Evolutionary conservation across 2,797 vertebrate genomes (phyloP).

Genomic region (Onychomys leucogaster): DNA sequence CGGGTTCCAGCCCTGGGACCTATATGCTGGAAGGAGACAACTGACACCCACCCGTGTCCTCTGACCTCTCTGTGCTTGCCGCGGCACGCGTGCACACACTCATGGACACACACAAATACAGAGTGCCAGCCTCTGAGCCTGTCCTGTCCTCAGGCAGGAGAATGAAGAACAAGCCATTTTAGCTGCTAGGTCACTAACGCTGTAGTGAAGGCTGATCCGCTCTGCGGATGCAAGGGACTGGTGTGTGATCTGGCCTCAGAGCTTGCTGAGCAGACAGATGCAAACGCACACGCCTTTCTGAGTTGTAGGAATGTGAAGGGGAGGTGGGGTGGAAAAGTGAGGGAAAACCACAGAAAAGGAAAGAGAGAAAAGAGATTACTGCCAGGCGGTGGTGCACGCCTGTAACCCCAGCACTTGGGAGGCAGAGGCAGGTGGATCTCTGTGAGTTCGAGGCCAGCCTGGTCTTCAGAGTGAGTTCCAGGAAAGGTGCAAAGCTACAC

Average conservation of each 20-base stretch:
- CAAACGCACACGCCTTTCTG: constrained; percentile 28
- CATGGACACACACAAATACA: background rate
- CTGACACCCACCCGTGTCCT: background rate
- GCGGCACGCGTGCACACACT: background rate
- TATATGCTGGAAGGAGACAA: background rate
- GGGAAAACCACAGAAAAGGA: constrained; percentile 15
- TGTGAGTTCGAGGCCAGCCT: too few species aligned
- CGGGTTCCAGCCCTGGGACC: background rate
- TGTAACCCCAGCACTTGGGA: too few species aligned
- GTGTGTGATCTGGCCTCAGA: constrained; percentile 27
- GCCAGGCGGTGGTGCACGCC: too few species aligned
- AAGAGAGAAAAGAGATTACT: too few species aligned
- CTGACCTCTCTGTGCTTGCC: background rate
- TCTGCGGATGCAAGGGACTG: background rate
- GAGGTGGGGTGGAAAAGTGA: background rate
- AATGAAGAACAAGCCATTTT: background rate
- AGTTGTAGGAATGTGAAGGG: background rate
- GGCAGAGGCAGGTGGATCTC: too few species aligned
- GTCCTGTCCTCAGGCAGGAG: background rate
- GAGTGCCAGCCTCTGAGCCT: background rate
- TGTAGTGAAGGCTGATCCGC: background rate
- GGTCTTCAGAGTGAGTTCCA: too few species aligned
- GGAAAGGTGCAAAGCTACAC: too few species aligned
- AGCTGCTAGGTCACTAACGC: background rate
- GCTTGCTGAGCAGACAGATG: constrained; percentile 57